Evolutionary conservation across 2,888 invertebrate genomes (phyloP).

Genomic region (Drosophila diplacantha): DNA sequence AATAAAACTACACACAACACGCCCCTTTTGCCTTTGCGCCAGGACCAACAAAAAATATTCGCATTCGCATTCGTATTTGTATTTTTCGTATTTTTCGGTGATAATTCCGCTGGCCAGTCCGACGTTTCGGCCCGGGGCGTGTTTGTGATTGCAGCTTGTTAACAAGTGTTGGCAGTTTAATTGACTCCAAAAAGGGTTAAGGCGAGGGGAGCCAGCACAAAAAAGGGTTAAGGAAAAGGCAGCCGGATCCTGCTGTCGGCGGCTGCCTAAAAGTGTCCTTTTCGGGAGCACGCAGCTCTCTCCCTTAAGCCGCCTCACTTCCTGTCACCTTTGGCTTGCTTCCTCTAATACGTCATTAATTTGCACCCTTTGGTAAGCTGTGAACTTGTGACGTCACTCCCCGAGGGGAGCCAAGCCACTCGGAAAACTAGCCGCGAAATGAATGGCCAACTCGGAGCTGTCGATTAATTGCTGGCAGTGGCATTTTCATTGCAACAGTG

Average conservation of each 20-base stretch:
- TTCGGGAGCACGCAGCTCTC: conserved; percentile 26
- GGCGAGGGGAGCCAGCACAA: background rate
- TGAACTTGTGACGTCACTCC: conserved; percentile 49
- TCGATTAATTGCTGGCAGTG: conserved; percentile 68
- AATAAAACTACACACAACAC: conserved; percentile 54
- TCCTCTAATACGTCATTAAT: conserved; percentile 29
- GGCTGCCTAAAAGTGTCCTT: conserved; percentile 51
- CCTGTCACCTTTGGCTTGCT: conserved; percentile 34
- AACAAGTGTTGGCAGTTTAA: conserved; percentile 76
- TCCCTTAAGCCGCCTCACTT: conserved; percentile 42
- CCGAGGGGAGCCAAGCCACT: conserved; percentile 36
- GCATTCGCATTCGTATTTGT: conserved; percentile 22
- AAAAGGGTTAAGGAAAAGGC: conserved; percentile 23
- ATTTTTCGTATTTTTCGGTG: conserved; percentile 38
- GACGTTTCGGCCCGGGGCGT: conserved; percentile 65
- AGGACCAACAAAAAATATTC: conserved; percentile 29
- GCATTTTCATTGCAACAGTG: conserved; percentile 65
- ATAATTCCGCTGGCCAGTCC: conserved; percentile 54
- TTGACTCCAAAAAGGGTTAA: conserved; percentile 53
- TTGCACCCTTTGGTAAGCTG: conserved; percentile 20
- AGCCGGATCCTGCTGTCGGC: conserved; percentile 61
- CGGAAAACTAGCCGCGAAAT: conserved; percentile 27
- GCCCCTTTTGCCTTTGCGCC: conserved; percentile 29
- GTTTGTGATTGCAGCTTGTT: conserved; percentile 74
- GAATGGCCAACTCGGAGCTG: conserved; percentile 45